Conservation (phyloP, 2,888 invertebrate genomes). For the Platycheirus albimanus region DNA sequence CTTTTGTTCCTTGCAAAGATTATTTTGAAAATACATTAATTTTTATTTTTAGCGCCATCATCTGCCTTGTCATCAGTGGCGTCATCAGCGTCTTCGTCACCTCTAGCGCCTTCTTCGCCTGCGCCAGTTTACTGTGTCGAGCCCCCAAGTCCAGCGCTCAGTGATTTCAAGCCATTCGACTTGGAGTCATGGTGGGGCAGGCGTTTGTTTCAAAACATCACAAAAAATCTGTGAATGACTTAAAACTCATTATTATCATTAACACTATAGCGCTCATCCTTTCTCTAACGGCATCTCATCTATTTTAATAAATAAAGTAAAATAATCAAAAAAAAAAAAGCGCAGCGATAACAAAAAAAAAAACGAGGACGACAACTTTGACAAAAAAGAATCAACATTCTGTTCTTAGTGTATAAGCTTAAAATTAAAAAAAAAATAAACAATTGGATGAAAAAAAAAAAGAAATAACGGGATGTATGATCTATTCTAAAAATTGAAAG, state of each 20-base stretch:
- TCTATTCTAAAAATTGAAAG: too few relatives aligned
- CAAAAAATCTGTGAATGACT: slow-evolving; percentile 87
- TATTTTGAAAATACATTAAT: slow-evolving; percentile 1
- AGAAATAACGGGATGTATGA: too few relatives aligned
- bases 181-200: slow-evolving; percentile 96
- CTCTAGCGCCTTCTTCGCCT: slow-evolving; percentile 81
- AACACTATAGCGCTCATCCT: slow-evolving; percentile 47
- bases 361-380: background rate
- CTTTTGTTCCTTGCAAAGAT: slow-evolving; percentile 30
- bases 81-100: slow-evolving; percentile 75
- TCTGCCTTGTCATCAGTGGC: slow-evolving; percentile 77
- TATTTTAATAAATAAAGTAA: slow-evolving; percentile 7
- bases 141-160: slow-evolving; percentile 87
- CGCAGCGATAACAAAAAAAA: slow-evolving; percentile 24
- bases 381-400: slow-evolving; percentile 50
- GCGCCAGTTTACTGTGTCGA: slow-evolving; percentile 87
- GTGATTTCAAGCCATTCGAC: slow-evolving; percentile 94
- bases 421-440: slow-evolving; percentile 13
- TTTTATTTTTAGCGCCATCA: slow-evolving; percentile 57
- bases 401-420: slow-evolving; percentile 49
- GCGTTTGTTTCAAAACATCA: slow-evolving; percentile 92
- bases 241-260: slow-evolving; percentile 22
- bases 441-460: background rate
- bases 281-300: slow-evolving; percentile 51
- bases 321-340: slow-evolving; percentile 8